Conservation (phyloP, 2,797 vertebrate species). For the Otolemur crassicaudatus region DNA sequence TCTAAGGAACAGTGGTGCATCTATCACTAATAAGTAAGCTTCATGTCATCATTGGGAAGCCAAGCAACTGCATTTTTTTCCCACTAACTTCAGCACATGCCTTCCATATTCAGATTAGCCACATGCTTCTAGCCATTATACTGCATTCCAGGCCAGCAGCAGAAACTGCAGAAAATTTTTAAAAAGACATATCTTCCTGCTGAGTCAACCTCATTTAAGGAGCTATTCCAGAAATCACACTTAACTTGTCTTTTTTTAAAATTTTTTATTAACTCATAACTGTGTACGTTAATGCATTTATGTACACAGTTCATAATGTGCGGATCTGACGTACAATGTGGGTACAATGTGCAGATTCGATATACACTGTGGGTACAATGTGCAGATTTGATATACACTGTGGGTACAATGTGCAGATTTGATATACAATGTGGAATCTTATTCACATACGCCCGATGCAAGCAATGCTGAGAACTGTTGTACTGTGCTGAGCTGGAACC, state of each 20-base stretch:
- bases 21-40: neutral
- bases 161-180: neutral
- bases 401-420: too few relatives aligned
- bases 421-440: too few relatives aligned
- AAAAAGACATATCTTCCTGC: neutral
- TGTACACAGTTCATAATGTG: too few relatives aligned
- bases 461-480: neutral
- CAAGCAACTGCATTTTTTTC: neutral
- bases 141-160: neutral
- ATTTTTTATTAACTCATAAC: too few relatives aligned
- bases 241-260: neutral
- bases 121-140: neutral
- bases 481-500: neutral
- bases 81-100: neutral
- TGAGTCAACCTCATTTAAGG: neutral
- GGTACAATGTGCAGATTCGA: too few relatives aligned
- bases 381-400: too few relatives aligned
- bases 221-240: neutral
- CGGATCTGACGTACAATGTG: too few relatives aligned
- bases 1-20: neutral
- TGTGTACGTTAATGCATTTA: too few relatives aligned
- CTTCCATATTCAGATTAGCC: neutral
- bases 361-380: too few relatives aligned
- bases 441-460: neutral
- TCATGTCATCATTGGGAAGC: neutral